These are phyloP conservation scores for Mallotus villosus DNA, from an alignment of 2,797 vertebrate genomes.

Conservation along the genomic window DNA sequence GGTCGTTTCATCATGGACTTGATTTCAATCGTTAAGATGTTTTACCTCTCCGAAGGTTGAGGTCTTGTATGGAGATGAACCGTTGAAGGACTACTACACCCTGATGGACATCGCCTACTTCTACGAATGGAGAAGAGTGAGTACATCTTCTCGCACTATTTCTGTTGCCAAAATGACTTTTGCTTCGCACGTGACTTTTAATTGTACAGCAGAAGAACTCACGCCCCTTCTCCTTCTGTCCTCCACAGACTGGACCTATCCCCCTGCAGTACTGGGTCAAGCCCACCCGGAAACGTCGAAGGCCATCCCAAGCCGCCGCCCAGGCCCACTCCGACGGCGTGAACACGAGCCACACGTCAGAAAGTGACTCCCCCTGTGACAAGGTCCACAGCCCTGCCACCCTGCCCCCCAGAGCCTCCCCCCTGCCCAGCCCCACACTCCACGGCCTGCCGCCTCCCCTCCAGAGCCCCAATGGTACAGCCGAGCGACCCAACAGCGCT, in stretches of 20 bases:
- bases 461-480: constrained; percentile 71
- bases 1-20: not conserved
- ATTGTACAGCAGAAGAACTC: not conserved
- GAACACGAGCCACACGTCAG: constrained; percentile 84
- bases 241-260: constrained; percentile 86
- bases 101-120: constrained; percentile 99
- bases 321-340: constrained; percentile 78
- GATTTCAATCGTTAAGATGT: not conserved
- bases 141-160: constrained; percentile 33
- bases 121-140: constrained; percentile 96
- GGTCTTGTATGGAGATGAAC: constrained; percentile 94
- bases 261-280: constrained; percentile 94
- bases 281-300: constrained; percentile 81
- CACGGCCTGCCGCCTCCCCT: constrained; percentile 62
- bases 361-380: constrained; percentile 94
- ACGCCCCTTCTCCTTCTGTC: constrained; percentile 13
- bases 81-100: constrained; percentile 97
- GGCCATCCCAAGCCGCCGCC: constrained; percentile 66
- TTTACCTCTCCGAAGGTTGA: constrained; percentile 80
- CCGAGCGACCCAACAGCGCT: constrained; percentile 67
- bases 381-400: constrained; percentile 85
- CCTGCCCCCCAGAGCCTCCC: constrained; percentile 78
- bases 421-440: constrained; percentile 64
- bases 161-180: not conserved
- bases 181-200: not conserved